Evolutionary conservation across 1,140 invertebrate species (phyloP), one percentile per base, ranked within the genome.

Genomic region (Trichonephila inaurata): DNA sequence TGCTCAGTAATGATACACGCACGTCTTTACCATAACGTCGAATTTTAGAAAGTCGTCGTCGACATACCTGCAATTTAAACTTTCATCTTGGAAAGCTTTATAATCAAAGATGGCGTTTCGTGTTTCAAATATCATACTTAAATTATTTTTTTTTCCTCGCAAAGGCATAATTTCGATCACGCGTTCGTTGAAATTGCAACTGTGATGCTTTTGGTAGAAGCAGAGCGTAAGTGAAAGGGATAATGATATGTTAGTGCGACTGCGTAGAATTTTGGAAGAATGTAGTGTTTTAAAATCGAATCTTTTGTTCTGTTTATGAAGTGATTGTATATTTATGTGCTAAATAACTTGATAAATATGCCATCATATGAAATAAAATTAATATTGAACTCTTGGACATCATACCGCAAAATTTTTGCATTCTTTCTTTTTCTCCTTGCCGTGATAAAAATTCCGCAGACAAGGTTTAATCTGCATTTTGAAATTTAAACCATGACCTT

Each of bases 121-220:
- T 77, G 72, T 33, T 33, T 33, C 28, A 40, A 77, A 77, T 77
- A 77, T 77, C 28, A 77, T 77, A 77, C 72, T 77, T 77, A 77
- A 77, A 33, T 40, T 28, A 28, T 33, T 24, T 77, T 77, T 77
- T 51, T 51, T 77, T 77, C 28, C 28, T 18, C 24, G 1, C 16
- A 33, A 77, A 18, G 12, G 16, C 18, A 40, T 77, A 24, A 77
- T 77, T 18, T 40, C 14, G 5, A 19, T 77, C 28, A 40, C 16
- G 72, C 1, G 12, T 40, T 77, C 14, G 12, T 33, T 33, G 72
- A 18, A 18, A 33, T 77, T 77, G 72, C 18, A 77, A 77, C 14
- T 40, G 72, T 40, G 18, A 16, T 33, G 28, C 33, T 77, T 18
- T 33, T 10, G 7, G 4, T 0, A 19, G 28, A 18, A 18, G 3